Base-by-base conservation (phyloP, 1,140 invertebrate genomes). In the Pteromalus puparum region DNA sequence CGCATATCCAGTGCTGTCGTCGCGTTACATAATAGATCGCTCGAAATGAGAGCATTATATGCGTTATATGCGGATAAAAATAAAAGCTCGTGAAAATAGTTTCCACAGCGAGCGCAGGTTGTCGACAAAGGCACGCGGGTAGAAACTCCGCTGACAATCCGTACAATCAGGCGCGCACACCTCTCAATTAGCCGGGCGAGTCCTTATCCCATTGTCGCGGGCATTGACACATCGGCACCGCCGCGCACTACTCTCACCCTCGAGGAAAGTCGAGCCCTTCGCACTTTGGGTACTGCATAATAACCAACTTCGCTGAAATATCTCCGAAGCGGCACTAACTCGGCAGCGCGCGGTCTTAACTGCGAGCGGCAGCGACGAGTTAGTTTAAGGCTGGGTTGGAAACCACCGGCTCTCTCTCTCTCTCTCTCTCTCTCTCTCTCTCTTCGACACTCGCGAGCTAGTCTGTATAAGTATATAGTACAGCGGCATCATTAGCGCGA, bases 271-370 rank as follows among this genome's bases (percentile, higher is more conserved):
- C 53, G 53, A 61, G 53, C 53, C 38, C 38, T 42, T 42, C 38
- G 38, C 38, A 42, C 38, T 42, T 42, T 42, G 38, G 38, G 38
- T 42, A 42, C 67, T n/a, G 34, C 46, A 74, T 74, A 74, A 82
- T 75, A 82, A 75, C 70, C 81, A 82, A 82, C 48, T 83, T 26
- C 3, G n/a, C 61, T 77, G 72, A 83, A 83, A 83, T 70, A 70
- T 77, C 82, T 74, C 67, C 61, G 81, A 67, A 53, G 81, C 30
- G 81, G 81, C 81, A 76, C 73, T 83, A 83, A 83, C 73, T 81
- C 26, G 79, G 24, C 26, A 10, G 24, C 42, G 13, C n/a, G 38
- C 61, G 10, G n/a, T 9, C 67, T 70, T 70, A 70, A 70, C 67
- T 78, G 53, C 21, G 21, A 2, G 48, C 15, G 21, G 76, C 18